Percentiles rank a stretch among this genome's conserved stretches.
Conservation (phyloP, 2,797 vertebrate species). For the Crocodylus rhombifer region DNA sequence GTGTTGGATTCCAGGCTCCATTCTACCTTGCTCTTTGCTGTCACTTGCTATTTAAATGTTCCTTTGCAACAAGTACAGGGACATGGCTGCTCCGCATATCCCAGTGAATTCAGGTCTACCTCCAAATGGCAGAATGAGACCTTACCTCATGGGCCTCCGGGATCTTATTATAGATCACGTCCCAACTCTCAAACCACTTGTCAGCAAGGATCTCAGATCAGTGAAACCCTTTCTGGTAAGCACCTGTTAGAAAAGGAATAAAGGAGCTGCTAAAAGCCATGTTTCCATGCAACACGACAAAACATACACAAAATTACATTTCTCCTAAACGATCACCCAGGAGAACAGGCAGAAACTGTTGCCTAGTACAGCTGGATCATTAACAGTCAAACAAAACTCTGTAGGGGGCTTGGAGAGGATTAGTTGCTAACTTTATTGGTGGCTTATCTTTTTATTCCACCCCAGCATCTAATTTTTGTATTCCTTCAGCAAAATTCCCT, state of each 20-base stretch:
- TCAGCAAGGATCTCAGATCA: background rate
- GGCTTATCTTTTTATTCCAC: background rate
- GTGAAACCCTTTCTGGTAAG: background rate
- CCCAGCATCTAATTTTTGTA: background rate
- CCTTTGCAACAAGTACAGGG: background rate
- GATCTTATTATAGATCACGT: slow-evolving; percentile 1
- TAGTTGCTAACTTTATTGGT: background rate
- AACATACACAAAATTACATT: background rate
- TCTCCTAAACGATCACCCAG: background rate
- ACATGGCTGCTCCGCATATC: background rate
- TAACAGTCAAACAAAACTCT: background rate
- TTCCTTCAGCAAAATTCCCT: background rate
- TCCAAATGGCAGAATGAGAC: background rate
- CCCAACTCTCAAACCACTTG: background rate
- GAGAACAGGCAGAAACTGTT: background rate
- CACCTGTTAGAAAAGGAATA: slow-evolving; percentile 7
- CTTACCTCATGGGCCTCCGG: background rate
- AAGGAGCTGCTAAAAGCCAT: background rate
- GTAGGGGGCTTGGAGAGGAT: background rate
- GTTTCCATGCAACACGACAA: slow-evolving; percentile 50
- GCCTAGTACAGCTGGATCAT: background rate
- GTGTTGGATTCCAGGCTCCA: background rate
- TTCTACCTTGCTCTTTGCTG: background rate
- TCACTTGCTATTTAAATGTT: background rate
- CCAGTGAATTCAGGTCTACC: background rate